Base-by-base conservation (phyloP, 2,113 vertebrate genomes). In the Arothron firmamentum region DNA sequence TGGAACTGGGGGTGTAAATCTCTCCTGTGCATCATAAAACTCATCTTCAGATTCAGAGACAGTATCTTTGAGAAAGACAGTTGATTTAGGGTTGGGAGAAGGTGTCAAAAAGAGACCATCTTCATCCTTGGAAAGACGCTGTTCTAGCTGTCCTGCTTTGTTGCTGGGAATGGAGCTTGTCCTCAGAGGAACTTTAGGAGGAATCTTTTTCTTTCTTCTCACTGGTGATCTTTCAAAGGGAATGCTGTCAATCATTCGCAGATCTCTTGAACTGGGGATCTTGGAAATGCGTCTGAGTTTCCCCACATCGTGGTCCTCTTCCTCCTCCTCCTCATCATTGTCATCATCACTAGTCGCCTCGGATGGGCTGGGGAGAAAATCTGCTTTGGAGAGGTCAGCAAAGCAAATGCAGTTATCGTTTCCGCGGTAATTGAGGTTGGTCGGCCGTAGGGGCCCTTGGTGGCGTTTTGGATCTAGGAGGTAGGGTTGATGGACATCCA, bases 11-110 rank as follows among this genome's bases (percentile, higher is more conserved):
- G 93, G 92, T 23, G 92, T 94, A 14, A 98, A 90, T 76, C 90
- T 90, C 67, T 98, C 95, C 12, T 92, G 90, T 9, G 95, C 94
- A 7, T 98, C 95, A 59, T 93, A 97, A 86, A 96, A 96, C 75
- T 98, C 96, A 43, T 98, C 95, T 31, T 98, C 97, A 2, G 97
- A 99, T 43, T 97, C 97, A 1, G 97, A 97, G 65, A 85, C 93
- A 67, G 89, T 92, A 20, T 95, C 94, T 60, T 89, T 93, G 56
- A 90, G 87, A 52, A 90, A 87, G 20, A 85, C 85, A 0, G 89
- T 87, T 0, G 88, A 88, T 78, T 72, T 74, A 6, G 72, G 68
- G 45, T 88, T 84, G 16, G 86, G 75, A 28, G 80, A 85, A 19
- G 78, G 80, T 38, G 82, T 88, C 21, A 85, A 61, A 74, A 77